A percentile compares a stretch with the other conserved stretches of the same genome.
These are phyloP conservation scores for Rotaria socialis DNA, from an alignment of 2,888 invertebrate species.

Conservation along the genomic window DNA sequence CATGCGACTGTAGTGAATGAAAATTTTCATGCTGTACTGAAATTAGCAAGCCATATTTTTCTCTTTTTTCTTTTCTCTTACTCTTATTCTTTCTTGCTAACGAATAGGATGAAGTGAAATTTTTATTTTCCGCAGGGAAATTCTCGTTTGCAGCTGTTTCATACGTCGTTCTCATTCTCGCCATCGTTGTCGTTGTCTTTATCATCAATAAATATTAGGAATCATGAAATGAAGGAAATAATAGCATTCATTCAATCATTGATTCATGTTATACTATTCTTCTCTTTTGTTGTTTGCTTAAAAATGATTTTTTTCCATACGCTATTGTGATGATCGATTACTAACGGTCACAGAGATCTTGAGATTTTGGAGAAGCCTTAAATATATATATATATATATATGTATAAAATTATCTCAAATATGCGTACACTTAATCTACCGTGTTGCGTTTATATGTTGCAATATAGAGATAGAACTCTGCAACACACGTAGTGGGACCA, in stretches of 20 bases:
- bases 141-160: not conserved
- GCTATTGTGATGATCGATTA: not conserved
- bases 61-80: not conserved
- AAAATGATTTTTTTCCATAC: not conserved
- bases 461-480: not conserved
- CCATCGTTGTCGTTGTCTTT: not conserved
- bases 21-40: not conserved
- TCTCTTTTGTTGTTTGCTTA: not conserved
- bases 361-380: not conserved
- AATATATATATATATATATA: not conserved
- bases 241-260: not conserved
- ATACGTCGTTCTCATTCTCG: not conserved
- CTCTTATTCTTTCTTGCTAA: not conserved
- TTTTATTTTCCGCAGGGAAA: not conserved
- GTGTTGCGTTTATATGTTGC: not conserved
- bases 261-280: not conserved
- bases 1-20: not conserved
- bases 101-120: not conserved
- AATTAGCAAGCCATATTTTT: not conserved
- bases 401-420: not conserved
- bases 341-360: not conserved
- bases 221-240: slow-evolving; percentile 14
- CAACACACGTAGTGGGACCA: not conserved
- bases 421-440: not conserved
- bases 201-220: slow-evolving; percentile 11